Evolutionary conservation across 1,140 invertebrate species (phyloP), one percentile per base, ranked within the genome.

Genomic region (Pseudomyrmex cubaensis): DNA sequence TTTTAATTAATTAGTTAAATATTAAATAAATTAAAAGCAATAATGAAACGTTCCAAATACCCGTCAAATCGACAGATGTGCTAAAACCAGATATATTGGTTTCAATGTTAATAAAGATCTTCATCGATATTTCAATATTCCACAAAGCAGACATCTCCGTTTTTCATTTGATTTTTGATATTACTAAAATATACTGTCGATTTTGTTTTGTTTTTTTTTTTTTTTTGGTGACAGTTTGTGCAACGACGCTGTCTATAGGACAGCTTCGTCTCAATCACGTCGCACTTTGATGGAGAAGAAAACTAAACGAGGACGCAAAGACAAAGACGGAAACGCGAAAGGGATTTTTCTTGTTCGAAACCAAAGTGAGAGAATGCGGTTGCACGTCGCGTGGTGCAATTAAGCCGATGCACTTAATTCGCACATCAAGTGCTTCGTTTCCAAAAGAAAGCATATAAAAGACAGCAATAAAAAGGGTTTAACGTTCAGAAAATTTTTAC

Each of bases 351-450:
- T 9, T 35, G 12, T 25, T 44, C 7, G 15, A n/a, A 4, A 52
- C 15, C 7, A 52, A 64, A 76, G 22, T 17, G 10, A 12, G 1
- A 64, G 52, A 35, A 7, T 17, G 13, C 46, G 12, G 15, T 62
- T 75, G 20, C 44, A 9, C 59, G 20, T 1, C 10, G 35, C 35
- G 22, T 44, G 52, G 7, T 73, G 70, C 56, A 63, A 63, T 75
- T 75, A 75, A 64, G 22, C 15, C 15, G 22, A 22, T 63, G n/a
- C n/a, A 64, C 22, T 64, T 63, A 64, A 17, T 75, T 64, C 46
- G 64, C 73, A n/a, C 73, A 22, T 63, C 59, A 74, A 61, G 25
- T 56, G 25, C 70, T 13, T 25, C 59, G 35, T 22, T 75, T 64
- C 2, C 13, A 48, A n/a, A 3, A 52, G 2, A 75, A 75, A 17